Conservation (phyloP, 2,888 invertebrate genomes). For the Resseliella maxima region DNA sequence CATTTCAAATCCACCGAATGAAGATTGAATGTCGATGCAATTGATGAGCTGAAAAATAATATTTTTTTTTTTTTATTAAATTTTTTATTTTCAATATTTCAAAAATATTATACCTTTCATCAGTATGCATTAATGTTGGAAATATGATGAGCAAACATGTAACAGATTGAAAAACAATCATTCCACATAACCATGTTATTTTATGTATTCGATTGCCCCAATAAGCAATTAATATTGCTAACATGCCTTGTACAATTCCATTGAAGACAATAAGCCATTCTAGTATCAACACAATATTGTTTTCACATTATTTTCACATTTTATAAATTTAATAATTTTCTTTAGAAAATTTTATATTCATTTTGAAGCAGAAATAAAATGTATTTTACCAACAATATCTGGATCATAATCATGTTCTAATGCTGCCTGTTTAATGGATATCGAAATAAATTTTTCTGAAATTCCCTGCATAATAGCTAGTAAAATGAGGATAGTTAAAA, state of each 20-base stretch:
- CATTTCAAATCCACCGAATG: constrained; percentile 60
- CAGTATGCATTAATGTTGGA: constrained; percentile 70
- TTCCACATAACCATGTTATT: constrained; percentile 71
- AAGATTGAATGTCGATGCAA: constrained; percentile 16
- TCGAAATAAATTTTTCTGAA: constrained; percentile 68
- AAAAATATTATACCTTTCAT: constrained; percentile 58
- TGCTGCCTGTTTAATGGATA: constrained; percentile 69
- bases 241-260: constrained; percentile 70
- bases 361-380: constrained; percentile 60
- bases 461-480: constrained; percentile 68
- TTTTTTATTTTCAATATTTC: not conserved
- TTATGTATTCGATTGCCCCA: constrained; percentile 73
- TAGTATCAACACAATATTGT: constrained; percentile 61
- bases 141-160: constrained; percentile 69
- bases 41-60: not conserved
- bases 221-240: constrained; percentile 70
- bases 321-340: not conserved
- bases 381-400: constrained; percentile 66
- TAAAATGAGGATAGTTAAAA: constrained; percentile 66
- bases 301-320: no score
- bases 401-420: constrained; percentile 67
- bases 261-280: constrained; percentile 72
- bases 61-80: not conserved
- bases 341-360: not conserved
- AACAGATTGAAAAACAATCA: constrained; percentile 70